Evolutionary conservation across 2,113 vertebrate genomes (phyloP), one percentile per base, ranked within the genome.

Genomic region (Labeo catla): DNA sequence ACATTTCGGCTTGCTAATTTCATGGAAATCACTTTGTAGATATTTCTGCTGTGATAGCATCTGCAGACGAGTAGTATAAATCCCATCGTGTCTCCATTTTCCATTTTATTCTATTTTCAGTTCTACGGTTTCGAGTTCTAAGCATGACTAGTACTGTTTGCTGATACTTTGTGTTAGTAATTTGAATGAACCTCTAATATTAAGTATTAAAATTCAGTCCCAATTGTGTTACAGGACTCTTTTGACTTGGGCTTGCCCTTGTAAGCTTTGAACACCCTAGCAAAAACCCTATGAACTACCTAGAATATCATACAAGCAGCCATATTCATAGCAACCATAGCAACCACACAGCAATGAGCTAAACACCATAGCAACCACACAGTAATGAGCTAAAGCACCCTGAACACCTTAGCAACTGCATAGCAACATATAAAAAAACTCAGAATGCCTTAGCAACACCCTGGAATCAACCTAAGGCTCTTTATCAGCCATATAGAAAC

Each of bases 1-100:
- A 70, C 34, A 8, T 80, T 73, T 87, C 85, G 34, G 66, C 21
- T 80, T 57, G 66, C 65, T 87, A 81, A 88, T 89, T 88, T 88
- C 79, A 84, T 87, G 84, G 73, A 89, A 72, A 82, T 84, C 12
- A 83, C 52, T 63, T 47, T 59, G 47, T 86, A 43, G 82, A 61
- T 81, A 52, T 85, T 66, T 61, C 43, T 9, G 50, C 45, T 63
- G 43, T 49, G 83, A 85, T 79, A 54, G 52, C 72, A 83, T 81
- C 36, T 83, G 81, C 45, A 78, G 65, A 78, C 11, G 49, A 36
- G 59, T 74, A 57, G 61, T 82, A 66, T 54, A 21, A 23, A 21
- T 54, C 6, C 52, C 52, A 61, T 34, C 43, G 54, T 28, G 50
- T 74, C 50, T 28, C 9, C 43, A 81, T 65, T 78, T 76, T 87